phyloP scores from a whole-genome alignment of 2,888 invertebrate genomes.

The Cryptus armator region DNA sequence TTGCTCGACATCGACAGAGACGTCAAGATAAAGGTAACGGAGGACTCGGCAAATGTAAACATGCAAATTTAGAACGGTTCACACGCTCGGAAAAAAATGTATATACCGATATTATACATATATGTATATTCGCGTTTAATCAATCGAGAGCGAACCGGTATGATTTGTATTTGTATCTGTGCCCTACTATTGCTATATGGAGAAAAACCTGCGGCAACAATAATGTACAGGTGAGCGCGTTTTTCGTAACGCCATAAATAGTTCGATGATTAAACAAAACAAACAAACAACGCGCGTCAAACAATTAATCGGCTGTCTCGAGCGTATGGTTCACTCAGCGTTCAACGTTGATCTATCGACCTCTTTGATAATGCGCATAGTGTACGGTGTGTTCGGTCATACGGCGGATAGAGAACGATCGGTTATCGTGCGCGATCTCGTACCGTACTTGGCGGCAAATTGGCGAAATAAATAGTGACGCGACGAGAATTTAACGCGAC shows the following conservation, averaged over 20 bases:
- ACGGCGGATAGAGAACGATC: slow-evolving; percentile 57
- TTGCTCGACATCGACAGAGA: slow-evolving; percentile 36
- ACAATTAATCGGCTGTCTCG: slow-evolving; percentile 52
- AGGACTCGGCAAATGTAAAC: slow-evolving; percentile 56
- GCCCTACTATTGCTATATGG: background rate
- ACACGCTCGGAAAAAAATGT: slow-evolving; percentile 58
- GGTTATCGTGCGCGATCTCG: slow-evolving; percentile 72
- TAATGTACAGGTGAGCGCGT: background rate
- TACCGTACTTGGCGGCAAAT: slow-evolving; percentile 74
- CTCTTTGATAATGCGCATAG: slow-evolving; percentile 38
- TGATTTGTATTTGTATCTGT: slow-evolving; percentile 5
- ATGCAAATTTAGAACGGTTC: slow-evolving; percentile 60
- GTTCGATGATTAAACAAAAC: slow-evolving; percentile 38
- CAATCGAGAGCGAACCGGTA: background rate
- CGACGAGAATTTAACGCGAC: slow-evolving; percentile 70
- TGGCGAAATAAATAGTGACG: slow-evolving; percentile 76
- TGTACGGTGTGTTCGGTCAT: slow-evolving; percentile 31
- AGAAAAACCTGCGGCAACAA: background rate
- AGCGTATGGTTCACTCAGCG: slow-evolving; percentile 23
- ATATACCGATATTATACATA: background rate
- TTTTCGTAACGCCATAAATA: background rate
- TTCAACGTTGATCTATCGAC: slow-evolving; percentile 43
- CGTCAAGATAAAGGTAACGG: slow-evolving; percentile 57
- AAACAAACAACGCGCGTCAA: slow-evolving; percentile 43
- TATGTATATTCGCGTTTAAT: background rate